Percentiles rank a stretch among this genome's conserved stretches.
Evolutionary conservation across 2,888 invertebrate species (phyloP).

Genomic region (Nephrotoma flavescens): DNA sequence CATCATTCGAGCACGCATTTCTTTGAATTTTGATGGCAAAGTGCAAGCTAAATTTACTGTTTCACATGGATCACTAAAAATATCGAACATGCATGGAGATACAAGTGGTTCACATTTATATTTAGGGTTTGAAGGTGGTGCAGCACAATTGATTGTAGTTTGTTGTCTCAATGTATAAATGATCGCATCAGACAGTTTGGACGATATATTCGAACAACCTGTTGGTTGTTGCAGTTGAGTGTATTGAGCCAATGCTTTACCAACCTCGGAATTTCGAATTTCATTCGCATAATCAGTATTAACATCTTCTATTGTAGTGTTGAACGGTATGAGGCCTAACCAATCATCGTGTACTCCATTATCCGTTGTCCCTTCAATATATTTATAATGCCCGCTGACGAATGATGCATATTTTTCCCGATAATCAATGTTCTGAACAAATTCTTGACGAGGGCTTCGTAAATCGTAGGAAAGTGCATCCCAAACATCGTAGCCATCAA

Average conservation of each 20-base stretch:
- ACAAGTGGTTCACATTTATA: constrained; percentile 20
- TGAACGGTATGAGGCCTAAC: constrained; percentile 14
- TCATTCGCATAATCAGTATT: constrained; percentile 16
- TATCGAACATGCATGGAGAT: constrained; percentile 35
- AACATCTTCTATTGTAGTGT: constrained; percentile 19
- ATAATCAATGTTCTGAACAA: constrained; percentile 59
- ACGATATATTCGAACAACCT: neutral
- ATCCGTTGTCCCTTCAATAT: constrained; percentile 24
- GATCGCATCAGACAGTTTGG: constrained; percentile 1
- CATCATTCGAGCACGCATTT: neutral
- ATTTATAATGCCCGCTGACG: constrained; percentile 21
- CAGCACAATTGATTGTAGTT: constrained; percentile 19
- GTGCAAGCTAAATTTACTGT: constrained; percentile 20
- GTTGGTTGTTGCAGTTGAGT: neutral
- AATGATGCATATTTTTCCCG: constrained; percentile 26
- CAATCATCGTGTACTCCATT: constrained; percentile 19
- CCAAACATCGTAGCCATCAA: constrained; percentile 49
- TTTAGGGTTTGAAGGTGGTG: neutral
- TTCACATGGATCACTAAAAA: constrained; percentile 38
- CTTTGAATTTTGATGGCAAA: neutral
- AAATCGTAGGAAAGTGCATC: constrained; percentile 20
- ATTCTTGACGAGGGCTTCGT: constrained; percentile 37
- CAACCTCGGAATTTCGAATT: constrained; percentile 18
- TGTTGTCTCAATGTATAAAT: constrained; percentile 18
- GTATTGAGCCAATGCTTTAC: constrained; percentile 15